A percentile compares a stretch with the other conserved stretches of the same genome.
Conservation (phyloP, 2,797 vertebrate genomes). For the Fundulus diaphanus region DNA sequence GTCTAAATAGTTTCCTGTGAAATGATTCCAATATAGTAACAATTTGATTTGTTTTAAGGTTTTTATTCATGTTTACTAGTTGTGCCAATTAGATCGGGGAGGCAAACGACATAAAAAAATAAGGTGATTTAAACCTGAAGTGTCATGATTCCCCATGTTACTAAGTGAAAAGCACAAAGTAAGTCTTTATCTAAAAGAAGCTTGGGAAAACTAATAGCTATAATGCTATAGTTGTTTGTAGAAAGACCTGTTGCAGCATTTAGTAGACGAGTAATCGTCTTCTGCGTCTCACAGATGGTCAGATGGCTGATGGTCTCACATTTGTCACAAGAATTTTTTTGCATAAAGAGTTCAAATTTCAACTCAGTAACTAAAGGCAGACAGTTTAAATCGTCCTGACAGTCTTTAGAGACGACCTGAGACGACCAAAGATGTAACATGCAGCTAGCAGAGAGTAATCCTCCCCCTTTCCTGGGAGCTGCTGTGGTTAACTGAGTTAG, state of each 20-base stretch:
- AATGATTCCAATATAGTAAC: too few relatives aligned
- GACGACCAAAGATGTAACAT: background rate
- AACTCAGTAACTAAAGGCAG: background rate
- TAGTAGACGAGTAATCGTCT: background rate
- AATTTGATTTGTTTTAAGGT: too few relatives aligned
- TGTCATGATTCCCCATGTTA: background rate
- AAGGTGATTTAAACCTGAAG: background rate
- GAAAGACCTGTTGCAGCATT: background rate
- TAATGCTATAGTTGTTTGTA: background rate
- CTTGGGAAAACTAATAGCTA: background rate
- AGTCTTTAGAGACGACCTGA: background rate
- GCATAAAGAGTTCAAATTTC: background rate
- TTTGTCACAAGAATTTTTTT: background rate
- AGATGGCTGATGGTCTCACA: slow-evolving; percentile 16
- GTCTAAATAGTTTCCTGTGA: too few relatives aligned
- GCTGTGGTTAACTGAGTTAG: background rate
- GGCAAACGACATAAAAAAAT: background rate
- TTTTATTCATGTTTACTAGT: too few relatives aligned
- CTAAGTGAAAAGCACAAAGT: background rate
- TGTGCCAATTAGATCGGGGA: too few relatives aligned
- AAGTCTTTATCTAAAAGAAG: background rate
- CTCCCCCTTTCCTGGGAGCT: background rate
- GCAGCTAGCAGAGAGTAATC: background rate
- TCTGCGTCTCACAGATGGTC: background rate
- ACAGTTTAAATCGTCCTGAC: background rate